Evolutionary conservation across 2,797 vertebrate species (phyloP).

Genomic region (Cyprinodon diabolis): DNA sequence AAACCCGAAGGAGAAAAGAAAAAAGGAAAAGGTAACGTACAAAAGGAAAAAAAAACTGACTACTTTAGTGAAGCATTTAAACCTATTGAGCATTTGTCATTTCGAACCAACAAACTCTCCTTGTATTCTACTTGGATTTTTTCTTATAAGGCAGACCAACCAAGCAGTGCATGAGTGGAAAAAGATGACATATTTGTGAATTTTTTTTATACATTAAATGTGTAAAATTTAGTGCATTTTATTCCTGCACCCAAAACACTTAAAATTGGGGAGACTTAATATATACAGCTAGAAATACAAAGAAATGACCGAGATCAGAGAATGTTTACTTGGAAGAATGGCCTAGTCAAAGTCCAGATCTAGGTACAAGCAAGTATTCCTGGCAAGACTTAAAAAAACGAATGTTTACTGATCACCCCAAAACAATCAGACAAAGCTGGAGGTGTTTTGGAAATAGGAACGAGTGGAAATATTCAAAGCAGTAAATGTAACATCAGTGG

Average conservation of each 20-base stretch:
- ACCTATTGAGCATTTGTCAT: background rate
- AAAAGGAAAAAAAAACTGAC: no score
- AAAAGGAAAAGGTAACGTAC: no score
- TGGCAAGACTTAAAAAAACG: background rate
- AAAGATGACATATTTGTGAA: no score
- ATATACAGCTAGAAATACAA: background rate
- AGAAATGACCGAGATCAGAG: no score
- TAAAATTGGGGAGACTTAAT: background rate
- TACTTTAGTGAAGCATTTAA: no score
- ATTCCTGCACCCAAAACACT: background rate
- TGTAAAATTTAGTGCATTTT: background rate
- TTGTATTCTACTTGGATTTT: background rate
- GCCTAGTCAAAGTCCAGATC: background rate
- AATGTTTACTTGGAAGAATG: background rate
- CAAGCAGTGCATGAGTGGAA: background rate
- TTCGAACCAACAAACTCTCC: background rate
- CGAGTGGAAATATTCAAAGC: background rate
- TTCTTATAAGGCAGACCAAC: background rate
- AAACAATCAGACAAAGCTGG: background rate
- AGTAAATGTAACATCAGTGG: background rate
- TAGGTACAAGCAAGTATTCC: background rate
- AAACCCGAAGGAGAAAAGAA: conserved; percentile 9
- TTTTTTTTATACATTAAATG: background rate
- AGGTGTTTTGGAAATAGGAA: background rate
- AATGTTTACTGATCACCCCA: background rate